Conservation (phyloP, 2,888 invertebrate genomes). For the Blera fallax region DNA sequence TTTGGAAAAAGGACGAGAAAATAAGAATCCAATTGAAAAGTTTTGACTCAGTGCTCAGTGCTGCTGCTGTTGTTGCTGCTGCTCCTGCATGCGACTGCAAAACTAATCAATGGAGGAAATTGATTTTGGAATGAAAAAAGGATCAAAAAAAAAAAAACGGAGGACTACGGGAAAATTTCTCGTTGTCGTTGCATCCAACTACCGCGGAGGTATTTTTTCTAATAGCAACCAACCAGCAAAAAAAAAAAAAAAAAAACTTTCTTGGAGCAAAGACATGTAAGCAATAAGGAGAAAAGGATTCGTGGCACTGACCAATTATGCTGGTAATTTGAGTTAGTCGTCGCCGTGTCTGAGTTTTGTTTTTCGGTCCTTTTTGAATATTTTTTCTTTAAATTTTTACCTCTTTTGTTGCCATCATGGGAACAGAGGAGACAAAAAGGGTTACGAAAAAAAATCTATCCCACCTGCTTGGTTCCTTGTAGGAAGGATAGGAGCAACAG, state of each 20-base stretch:
- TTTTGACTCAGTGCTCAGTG: constrained; percentile 60
- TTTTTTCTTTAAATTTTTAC: constrained; percentile 8
- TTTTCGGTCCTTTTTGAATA: constrained; percentile 17
- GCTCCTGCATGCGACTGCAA: constrained; percentile 68
- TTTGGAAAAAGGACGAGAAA: constrained; percentile 60
- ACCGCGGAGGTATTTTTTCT: constrained; percentile 22
- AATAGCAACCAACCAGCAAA: not conserved
- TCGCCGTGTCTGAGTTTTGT: constrained; percentile 24
- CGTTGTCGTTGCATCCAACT: constrained; percentile 22
- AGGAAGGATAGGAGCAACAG: constrained; percentile 3
- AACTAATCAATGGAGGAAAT: constrained; percentile 72
- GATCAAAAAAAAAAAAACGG: constrained; percentile 23
- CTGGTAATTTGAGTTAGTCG: constrained; percentile 61
- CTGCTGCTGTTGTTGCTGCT: constrained; percentile 33
- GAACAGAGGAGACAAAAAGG: not conserved
- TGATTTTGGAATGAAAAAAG: constrained; percentile 67
- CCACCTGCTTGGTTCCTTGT: constrained; percentile 6
- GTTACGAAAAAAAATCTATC: not conserved
- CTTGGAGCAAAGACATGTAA: constrained; percentile 56
- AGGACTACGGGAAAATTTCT: constrained; percentile 5
- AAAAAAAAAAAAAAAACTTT: constrained; percentile 23
- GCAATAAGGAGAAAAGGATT: constrained; percentile 64
- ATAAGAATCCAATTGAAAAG: constrained; percentile 73
- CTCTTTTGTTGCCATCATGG: not conserved
- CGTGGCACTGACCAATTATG: constrained; percentile 67